Evolutionary conservation across 2,888 invertebrate species (phyloP), one percentile per base, ranked within the genome.

Genomic region (Thelaira solivaga): DNA sequence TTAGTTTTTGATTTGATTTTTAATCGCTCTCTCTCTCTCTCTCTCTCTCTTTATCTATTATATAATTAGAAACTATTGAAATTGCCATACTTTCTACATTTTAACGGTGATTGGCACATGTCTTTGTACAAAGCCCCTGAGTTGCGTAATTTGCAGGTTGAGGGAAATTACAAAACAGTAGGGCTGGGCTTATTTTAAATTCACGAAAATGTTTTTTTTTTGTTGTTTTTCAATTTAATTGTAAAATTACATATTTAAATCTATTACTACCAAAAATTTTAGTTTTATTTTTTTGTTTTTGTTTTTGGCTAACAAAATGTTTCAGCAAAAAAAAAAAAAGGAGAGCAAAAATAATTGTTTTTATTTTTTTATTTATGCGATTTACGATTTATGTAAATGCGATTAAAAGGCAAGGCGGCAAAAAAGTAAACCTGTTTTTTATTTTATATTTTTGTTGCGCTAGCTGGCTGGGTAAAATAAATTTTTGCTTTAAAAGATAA

Each of bases 91-190:
- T 67, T 59, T 31, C 22, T 49, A 43, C 72, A 76, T 43, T 57
- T 29, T 77, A 78, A 78, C 69, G 68, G 74, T 69, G 74, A 78
- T 45, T 74, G 78, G 34, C 78, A 78, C 65, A 61, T 78, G 78
- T 78, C 78, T 74, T 69, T 65, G 57, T 10, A n/a, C n/a, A n/a
- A n/a, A 8, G 1, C 10, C 11, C 6, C 10, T 45, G 53, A 26
- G 24, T 36, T 36, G 29, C 26, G 10, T 31, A 31, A 22, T 24
- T 4, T 29, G 18, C 20, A 43, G 11, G 41, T 20, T 7, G 4
- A 39, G n/a, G n/a, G n/a, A 39, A 13, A 13, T 39, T 11, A n/a
- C 0, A 18, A 39, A n/a, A 2, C n/a, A 2, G 7, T n/a, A 6
- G 20, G 22, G 4, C 22, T 2, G 6, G n/a, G 7, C 8, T n/a